Base-by-base conservation (phyloP, 2,797 vertebrate genomes). In the Melanotaenia boesemani region DNA sequence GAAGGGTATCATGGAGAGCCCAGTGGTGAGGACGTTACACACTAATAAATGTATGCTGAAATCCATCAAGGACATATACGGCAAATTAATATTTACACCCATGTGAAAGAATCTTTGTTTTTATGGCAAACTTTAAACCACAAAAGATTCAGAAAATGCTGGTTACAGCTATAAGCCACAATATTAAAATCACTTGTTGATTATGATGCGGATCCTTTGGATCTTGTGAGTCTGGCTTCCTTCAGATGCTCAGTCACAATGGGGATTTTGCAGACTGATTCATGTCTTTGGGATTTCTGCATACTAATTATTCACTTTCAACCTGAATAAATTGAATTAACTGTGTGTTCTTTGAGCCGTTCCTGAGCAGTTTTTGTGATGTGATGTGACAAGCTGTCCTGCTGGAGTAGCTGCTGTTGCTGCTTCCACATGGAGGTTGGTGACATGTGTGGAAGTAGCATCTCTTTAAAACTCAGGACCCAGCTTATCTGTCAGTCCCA, bases 1-100 rank as follows among this genome's bases (percentile, higher is more conserved):
- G 57, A 96, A 97, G 39, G 97, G 97, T 87, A 97, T 99, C 93
- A 98, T 98, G 98, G 97, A 98, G 92, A 98, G 97, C 86, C 97
- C 97, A 37, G 96, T 97, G 91, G 97, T 98, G 62, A 95, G 96
- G 87, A 84, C 84, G 32, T 26, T 65, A 90, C 89, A 20, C 22
- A 54, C 2, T 20, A 1, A 16, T 41, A 55, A 11, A 54, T 67
- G 24, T 74, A 5, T 72, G 10, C 34, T n/a, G 6, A 30, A 15
- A 56, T 61, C 30, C 20, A 48, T 20, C 18, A 28, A 28, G 24
- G 15, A 15, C 7, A 62, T 28, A 46, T 41, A 41, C 9, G 5
- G 5, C 10, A 20, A 44, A 18, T 8, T 37, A 26, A 20, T 48
- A 20, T 20, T 7, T 20, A 48, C 7, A n/a, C 46, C 20, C 5